Evolutionary conservation across 1,140 invertebrate species (phyloP).

Genomic region (Aphelenchoides besseyi): DNA sequence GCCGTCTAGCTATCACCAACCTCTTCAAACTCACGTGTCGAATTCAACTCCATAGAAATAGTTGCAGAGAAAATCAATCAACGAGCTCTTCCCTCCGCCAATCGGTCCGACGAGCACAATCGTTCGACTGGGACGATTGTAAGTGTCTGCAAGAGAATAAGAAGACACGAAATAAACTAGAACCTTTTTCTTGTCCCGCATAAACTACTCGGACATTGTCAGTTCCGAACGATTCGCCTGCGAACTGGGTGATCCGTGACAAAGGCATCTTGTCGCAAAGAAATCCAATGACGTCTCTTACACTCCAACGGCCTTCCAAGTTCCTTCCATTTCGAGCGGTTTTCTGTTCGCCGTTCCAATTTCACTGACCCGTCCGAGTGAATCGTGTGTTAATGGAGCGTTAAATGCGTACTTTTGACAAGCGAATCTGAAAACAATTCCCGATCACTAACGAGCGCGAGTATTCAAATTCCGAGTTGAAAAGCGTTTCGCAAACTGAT

Average conservation of each 20-base stretch:
- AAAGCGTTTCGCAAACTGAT: too few relatives aligned
- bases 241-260: slow-evolving; percentile 27
- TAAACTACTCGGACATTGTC: slow-evolving; percentile 29
- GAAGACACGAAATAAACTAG: background rate
- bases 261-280: background rate
- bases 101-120: slow-evolving; percentile 31
- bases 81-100: slow-evolving; percentile 28
- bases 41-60: slow-evolving; percentile 30
- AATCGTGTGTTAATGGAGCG: background rate
- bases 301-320: background rate
- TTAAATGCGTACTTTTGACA: background rate
- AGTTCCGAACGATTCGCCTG: slow-evolving; percentile 30
- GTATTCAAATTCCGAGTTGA: too few relatives aligned
- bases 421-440: too few relatives aligned
- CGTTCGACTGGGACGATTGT: slow-evolving; percentile 21
- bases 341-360: too few relatives aligned
- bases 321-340: background rate
- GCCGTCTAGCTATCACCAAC: background rate
- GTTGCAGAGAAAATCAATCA: slow-evolving; percentile 33
- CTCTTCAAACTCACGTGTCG: slow-evolving; percentile 16
- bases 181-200: slow-evolving; percentile 28
- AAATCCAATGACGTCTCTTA: background rate
- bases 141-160: slow-evolving; percentile 20
- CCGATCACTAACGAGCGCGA: too few relatives aligned
- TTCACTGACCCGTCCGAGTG: too few relatives aligned